Evolutionary conservation across 2,888 invertebrate genomes (phyloP), one percentile per base, ranked within the genome.

Genomic region (Epirrhoe tristata): DNA sequence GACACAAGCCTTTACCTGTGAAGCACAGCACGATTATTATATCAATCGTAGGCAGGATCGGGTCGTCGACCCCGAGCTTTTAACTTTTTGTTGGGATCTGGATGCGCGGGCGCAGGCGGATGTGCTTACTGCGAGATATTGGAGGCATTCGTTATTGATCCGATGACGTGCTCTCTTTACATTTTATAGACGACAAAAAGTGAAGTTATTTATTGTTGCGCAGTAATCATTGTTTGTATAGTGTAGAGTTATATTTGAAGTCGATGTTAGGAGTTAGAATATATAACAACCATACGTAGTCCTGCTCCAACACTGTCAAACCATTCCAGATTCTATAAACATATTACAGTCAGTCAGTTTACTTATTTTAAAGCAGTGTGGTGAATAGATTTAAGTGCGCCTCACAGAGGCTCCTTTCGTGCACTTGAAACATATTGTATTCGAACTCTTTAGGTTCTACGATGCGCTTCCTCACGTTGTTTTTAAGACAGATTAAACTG

Each of bases 1-100:
- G 16, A 31, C 34, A 31, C 5, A 12, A 34, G 46, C 10, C 34
- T 32, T 36, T 5, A 17, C 6, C 1, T 0, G 12, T 17, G 48
- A 2, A 17, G 61, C 57, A 17, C 7, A 46, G 50, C 69, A 66
- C 67, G 70, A 64, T 70, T 73, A 69, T 71, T 67, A 63, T 63
- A 68, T 70, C 36, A 66, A 65, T 68, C 53, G 66, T 55, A 65
- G 59, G 68, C 71, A 70, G 73, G 73, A 71, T 55, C 63, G 66
- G 73, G 56, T 68, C 68, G 46, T 58, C 57, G 70, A 56, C 71
- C 71, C 43, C 39, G 50, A 54, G 53, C 56, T 63, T 59, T 67
- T 63, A 62, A 61, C 52, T 59, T 69, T 59, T 71, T 69, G 66
- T 53, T 50, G 16, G 8, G 55, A 36, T 58, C 55, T 14, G 46